A percentile compares a stretch with the other conserved stretches of the same genome.
These are phyloP conservation scores for Diorhabda elongata DNA, from an alignment of 1,140 invertebrate species.

Conservation along the genomic window DNA sequence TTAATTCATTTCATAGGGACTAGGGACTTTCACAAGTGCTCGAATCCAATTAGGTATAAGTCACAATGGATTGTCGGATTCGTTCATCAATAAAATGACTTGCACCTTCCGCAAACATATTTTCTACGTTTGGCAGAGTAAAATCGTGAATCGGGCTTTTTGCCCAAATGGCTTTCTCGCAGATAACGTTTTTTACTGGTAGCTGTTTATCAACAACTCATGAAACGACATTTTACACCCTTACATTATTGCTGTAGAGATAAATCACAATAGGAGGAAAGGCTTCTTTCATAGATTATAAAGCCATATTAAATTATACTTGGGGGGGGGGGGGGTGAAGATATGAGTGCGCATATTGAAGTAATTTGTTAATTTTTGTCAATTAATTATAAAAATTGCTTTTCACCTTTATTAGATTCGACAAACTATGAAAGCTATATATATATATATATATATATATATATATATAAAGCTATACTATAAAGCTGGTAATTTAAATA, in stretches of 20 bases:
- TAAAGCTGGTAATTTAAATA: no score
- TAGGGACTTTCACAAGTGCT: conserved; percentile 20
- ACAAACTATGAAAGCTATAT: no score
- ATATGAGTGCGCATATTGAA: no score
- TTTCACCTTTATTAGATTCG: no score
- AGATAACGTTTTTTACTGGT: conserved; percentile 16
- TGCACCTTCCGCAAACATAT: conserved; percentile 28
- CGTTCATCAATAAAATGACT: conserved; percentile 30
- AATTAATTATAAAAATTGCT: no score
- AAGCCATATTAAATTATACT: no score
- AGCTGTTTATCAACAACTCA: conserved; percentile 12
- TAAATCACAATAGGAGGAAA: neutral
- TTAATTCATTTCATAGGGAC: conserved; percentile 30
- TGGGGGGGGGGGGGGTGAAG: no score
- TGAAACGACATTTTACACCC: conserved; percentile 16
- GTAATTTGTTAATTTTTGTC: no score
- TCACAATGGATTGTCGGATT: conserved; percentile 30
- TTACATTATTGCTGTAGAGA: conserved; percentile 5
- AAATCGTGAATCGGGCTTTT: conserved; percentile 15
- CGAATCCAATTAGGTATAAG: conserved; percentile 31
- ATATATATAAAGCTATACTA: no score
- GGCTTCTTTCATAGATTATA: no score
- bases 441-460: no score
- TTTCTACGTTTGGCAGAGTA: conserved; percentile 24
- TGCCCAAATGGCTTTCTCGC: conserved; percentile 15